Base-by-base conservation (phyloP, 2,113 vertebrate genomes). In the Origma solitaria region DNA sequence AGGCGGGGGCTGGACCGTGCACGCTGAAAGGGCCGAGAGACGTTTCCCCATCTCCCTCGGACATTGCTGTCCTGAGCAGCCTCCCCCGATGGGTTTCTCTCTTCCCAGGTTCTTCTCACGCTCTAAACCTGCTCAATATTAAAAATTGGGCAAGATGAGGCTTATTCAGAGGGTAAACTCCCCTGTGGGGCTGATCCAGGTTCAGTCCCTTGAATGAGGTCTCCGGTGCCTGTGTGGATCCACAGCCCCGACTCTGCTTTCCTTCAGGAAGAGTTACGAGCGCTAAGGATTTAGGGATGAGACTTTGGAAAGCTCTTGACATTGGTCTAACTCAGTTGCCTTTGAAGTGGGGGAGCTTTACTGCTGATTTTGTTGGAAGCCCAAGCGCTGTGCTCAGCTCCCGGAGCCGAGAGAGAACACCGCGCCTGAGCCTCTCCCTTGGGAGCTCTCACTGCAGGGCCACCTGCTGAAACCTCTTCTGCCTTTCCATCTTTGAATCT, bases 261-360 rank as follows among this genome's bases (percentile, higher is more conserved):
- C 68, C 92, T 62, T 94, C 86, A 90, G 79, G 58, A 77, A 91
- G 94, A 96, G 79, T 90, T 94, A 88, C 0, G 24, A 92, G 94
- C 42, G 60, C 44, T 0, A 9, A 81, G 60, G 76, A n/a, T 94
- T 94, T 93, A 37, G 81, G 83, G 64, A 79, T 88, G 88, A 80
- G 44, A 71, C 72, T 96, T 88, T 77, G 88, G 80, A 80, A 86
- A 47, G 64, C 80, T 93, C 80, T 62, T 92, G 88, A 81, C 83
- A 44, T 33, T 93, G 91, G 82, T 72, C 72, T 86, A 35, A 31
- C 42, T 77, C 91, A 33, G 45, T 27, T 95, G 19, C 79, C 91
- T 92, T 95, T 92, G 95, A 97, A 95, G 90, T 77, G 0, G 57
- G 38, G 60, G 50, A 92, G 83, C 76, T 94, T 77, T 87, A 38